phyloP scores from a whole-genome alignment of 2,797 vertebrate genomes.

The Gadopsis bispinosus region DNA sequence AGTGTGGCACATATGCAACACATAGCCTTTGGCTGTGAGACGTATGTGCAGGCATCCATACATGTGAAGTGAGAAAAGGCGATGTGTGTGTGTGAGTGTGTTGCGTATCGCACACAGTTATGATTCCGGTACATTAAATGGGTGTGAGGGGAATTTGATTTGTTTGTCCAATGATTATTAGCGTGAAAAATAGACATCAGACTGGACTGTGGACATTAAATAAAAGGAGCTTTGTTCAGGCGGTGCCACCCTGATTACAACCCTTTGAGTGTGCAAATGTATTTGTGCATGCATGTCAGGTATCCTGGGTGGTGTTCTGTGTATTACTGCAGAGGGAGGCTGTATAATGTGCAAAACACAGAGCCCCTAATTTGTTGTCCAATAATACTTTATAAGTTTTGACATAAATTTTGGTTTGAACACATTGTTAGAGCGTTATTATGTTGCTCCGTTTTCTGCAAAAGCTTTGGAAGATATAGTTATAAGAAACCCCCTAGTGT shows the following conservation, averaged over 20 bases:
- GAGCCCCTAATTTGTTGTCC: conserved; percentile 55
- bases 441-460: conserved; percentile 52
- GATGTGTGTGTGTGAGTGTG: conserved; percentile 3
- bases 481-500: conserved; percentile 55
- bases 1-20: conserved; percentile 75
- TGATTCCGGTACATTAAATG: conserved; percentile 24
- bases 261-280: background rate
- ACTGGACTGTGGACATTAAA: background rate
- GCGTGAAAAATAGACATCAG: background rate
- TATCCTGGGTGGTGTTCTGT: background rate
- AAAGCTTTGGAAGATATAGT: conserved; percentile 59
- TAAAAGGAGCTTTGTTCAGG: conserved; percentile 10
- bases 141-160: conserved; percentile 9
- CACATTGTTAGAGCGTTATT: conserved; percentile 61
- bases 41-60: conserved; percentile 62
- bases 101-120: conserved; percentile 3
- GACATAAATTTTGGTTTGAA: conserved; percentile 55
- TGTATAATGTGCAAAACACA: conserved; percentile 28
- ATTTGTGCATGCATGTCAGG: conserved; percentile 9
- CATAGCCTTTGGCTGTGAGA: conserved; percentile 72
- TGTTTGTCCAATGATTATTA: conserved; percentile 13
- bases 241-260: conserved; percentile 5
- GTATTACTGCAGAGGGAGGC: conserved; percentile 8
- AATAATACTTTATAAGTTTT: conserved; percentile 46
- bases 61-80: conserved; percentile 34